Base-by-base conservation (phyloP, 1,140 invertebrate species). In the Meloidogyne exigua region DNA sequence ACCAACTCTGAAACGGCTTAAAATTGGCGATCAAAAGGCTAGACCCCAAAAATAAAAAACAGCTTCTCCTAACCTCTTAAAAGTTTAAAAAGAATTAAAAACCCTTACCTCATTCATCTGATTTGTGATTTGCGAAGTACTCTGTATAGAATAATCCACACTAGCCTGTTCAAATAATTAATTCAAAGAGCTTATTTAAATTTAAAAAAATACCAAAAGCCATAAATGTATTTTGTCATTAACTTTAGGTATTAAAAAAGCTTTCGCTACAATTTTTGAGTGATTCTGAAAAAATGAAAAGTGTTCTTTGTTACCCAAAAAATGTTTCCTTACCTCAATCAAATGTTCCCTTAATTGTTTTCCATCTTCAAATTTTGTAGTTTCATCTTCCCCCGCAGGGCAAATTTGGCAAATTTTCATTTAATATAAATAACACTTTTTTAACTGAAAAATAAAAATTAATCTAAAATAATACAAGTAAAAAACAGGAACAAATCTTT, bases 211-310 rank as follows among this genome's bases (percentile, higher is more conserved):
- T 26, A 74, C 70, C 70, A 75, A 74, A 21, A 75, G 72, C 74
- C 74, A 75, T 63, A 69, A 26, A 70, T 75, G 74, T 32, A 57
- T 70, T 69, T 75, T 75, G 23, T 75, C 44, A 2, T 68, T 25
- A 44, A 75, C 28, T 39, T 75, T 75, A 12, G 74, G 74, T 11
- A 66, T 64, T 23, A 75, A 36, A 63, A 75, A 32, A 7, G 74
- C 21, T 11, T 62, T 25, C 0, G 74, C 74, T 9, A 75, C 74
- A 18, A 44, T 63, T 75, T 68, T 75, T 23, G 74, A 39, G 25
- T 75, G 74, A 28, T 73, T 65, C 72, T 73, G 25, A 25, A 42
- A 70, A 70, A 65, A 15, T 1, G 18, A 70, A 32, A 63, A 15
- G 64, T 10, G 15, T 64, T 18, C 64, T 71, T 71, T 57, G 39